These are phyloP conservation scores for Gymnoscopelus microlampas DNA, from an alignment of 2,797 vertebrate genomes.

Conservation along the genomic window DNA sequence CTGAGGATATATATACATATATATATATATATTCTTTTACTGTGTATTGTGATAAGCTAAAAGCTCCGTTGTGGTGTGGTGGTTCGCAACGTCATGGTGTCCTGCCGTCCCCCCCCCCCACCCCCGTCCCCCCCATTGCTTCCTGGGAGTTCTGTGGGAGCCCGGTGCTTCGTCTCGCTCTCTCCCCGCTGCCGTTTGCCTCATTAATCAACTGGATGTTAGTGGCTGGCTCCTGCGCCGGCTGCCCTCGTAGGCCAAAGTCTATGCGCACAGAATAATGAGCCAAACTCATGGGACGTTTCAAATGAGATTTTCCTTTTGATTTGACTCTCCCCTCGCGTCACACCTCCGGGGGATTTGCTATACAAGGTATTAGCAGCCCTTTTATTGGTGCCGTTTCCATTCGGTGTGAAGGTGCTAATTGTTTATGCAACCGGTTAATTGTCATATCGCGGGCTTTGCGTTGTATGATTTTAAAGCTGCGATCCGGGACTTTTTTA, in stretches of 20 bases:
- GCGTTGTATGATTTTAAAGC: not conserved
- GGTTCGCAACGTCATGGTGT: slow-evolving; percentile 67
- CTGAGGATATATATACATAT: too few species aligned
- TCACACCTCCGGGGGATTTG: slow-evolving; percentile 66
- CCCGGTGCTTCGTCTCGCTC: slow-evolving; percentile 76
- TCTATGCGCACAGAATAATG: slow-evolving; percentile 84
- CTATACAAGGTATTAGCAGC: slow-evolving; percentile 66
- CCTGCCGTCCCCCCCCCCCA: slow-evolving; percentile 79
- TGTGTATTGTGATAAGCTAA: slow-evolving; percentile 37
- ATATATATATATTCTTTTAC: slow-evolving; percentile 7
- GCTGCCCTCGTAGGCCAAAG: slow-evolving; percentile 80
- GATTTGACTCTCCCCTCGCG: slow-evolving; percentile 73
- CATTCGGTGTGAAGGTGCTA: slow-evolving; percentile 58
- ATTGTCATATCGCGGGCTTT: slow-evolving; percentile 21
- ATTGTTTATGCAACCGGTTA: slow-evolving; percentile 67
- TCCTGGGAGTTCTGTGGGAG: slow-evolving; percentile 80
- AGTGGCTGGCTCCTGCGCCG: slow-evolving; percentile 78
- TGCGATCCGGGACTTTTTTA: too few species aligned
- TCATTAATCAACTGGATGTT: slow-evolving; percentile 93
- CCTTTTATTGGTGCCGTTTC: slow-evolving; percentile 63
- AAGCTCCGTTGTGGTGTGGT: slow-evolving; percentile 12
- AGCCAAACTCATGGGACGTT: slow-evolving; percentile 80
- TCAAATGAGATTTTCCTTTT: slow-evolving; percentile 86
- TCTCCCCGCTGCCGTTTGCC: slow-evolving; percentile 79
- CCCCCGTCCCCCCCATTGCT: slow-evolving; percentile 66